phyloP scores from a whole-genome alignment of 1,140 invertebrate species.

The Latrodectus geometricus region DNA sequence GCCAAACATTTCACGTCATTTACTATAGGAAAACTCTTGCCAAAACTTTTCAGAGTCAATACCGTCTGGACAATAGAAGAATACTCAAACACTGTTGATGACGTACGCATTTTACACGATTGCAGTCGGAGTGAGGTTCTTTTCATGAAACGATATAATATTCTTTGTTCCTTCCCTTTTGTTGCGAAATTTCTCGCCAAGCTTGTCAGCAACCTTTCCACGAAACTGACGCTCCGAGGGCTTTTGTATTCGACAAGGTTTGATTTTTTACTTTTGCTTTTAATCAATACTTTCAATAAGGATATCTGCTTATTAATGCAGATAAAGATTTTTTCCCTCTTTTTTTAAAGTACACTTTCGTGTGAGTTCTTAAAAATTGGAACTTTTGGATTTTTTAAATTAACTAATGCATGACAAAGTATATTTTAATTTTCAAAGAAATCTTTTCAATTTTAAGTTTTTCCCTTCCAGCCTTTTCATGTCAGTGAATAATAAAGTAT shows the following conservation, averaged over 20 bases:
- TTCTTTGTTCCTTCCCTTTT: slow-evolving; percentile 23
- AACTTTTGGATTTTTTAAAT: no score
- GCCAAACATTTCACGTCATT: background rate
- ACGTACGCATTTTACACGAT: slow-evolving; percentile 18
- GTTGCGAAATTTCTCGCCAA: slow-evolving; percentile 31
- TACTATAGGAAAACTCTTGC: background rate
- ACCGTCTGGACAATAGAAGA: slow-evolving; percentile 14
- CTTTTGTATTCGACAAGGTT: background rate
- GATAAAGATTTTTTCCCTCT: background rate
- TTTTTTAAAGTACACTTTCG: background rate
- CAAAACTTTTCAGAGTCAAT: background rate
- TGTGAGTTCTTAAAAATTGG: no score
- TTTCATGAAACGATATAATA: slow-evolving; percentile 22
- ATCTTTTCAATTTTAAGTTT: background rate
- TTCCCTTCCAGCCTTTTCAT: background rate
- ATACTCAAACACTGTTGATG: slow-evolving; percentile 28
- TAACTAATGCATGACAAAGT: no score
- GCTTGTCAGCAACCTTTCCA: slow-evolving; percentile 18
- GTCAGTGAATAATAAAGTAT: no score
- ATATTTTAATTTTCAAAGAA: background rate
- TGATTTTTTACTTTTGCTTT: background rate
- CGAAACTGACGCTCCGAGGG: background rate
- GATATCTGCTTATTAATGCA: slow-evolving; percentile 24
- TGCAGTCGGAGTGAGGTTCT: slow-evolving; percentile 18
- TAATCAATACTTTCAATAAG: slow-evolving; percentile 20